A percentile compares a stretch with the other conserved stretches of the same genome.
phyloP scores from a whole-genome alignment of 1,140 invertebrate genomes.

The Agrilus planipennis region DNA sequence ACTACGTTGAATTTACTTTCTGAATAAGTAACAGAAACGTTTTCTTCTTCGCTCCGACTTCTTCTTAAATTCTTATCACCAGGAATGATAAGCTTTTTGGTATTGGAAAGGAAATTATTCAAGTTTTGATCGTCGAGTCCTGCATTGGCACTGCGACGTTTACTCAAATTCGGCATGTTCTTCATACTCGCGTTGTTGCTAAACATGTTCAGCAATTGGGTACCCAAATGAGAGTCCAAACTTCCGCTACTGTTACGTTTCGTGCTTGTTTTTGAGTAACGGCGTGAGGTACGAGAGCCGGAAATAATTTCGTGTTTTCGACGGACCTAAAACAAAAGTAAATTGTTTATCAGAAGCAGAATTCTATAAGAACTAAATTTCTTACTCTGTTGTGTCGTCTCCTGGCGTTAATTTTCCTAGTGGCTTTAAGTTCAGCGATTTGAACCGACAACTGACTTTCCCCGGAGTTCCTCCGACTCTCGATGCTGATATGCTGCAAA shows the following conservation, averaged over 20 bases:
- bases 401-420: slow-evolving; percentile 35
- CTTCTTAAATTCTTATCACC: slow-evolving; percentile 39
- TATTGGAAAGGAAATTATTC: slow-evolving; percentile 39
- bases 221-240: slow-evolving; percentile 59
- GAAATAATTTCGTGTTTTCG: too few species aligned
- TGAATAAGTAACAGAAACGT: slow-evolving; percentile 37
- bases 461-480: slow-evolving; percentile 68
- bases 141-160: slow-evolving; percentile 42
- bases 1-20: slow-evolving; percentile 44
- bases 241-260: slow-evolving; percentile 65
- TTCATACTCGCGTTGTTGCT: slow-evolving; percentile 34
- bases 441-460: slow-evolving; percentile 77
- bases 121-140: slow-evolving; percentile 42
- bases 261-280: slow-evolving; percentile 31
- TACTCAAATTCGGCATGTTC: slow-evolving; percentile 38
- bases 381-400: slow-evolving; percentile 26
- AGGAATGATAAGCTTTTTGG: slow-evolving; percentile 40
- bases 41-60: slow-evolving; percentile 42
- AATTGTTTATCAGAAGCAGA: too few species aligned
- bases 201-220: slow-evolving; percentile 43
- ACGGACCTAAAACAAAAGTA: too few species aligned
- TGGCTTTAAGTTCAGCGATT: slow-evolving; percentile 67
- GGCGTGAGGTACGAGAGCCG: too few species aligned
- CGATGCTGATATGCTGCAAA: slow-evolving; percentile 64
- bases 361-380: too few species aligned